A percentile compares a stretch with the other conserved stretches of the same genome.
Conservation (phyloP, 1,140 invertebrate species). For the Leptinotarsa lineolata region DNA sequence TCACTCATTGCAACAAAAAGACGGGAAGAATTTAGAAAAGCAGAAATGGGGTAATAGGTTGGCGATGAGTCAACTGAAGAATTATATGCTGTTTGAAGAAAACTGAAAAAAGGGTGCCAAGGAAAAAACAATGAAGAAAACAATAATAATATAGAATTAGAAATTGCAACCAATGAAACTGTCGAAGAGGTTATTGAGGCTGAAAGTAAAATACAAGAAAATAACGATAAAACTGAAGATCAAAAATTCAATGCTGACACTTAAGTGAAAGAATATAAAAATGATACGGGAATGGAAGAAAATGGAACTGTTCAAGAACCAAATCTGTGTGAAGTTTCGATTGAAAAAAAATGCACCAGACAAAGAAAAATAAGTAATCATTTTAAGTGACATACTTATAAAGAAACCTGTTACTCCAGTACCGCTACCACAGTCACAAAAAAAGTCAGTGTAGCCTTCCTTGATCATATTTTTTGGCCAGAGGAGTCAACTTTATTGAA, state of each 20-base stretch:
- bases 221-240: neutral
- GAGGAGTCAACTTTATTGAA: slow-evolving; percentile 28
- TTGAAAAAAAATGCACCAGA: neutral
- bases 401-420: neutral
- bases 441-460: neutral
- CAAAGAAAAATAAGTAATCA: neutral
- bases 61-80: neutral
- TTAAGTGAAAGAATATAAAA: neutral
- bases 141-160: neutral
- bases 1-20: slow-evolving; percentile 1
- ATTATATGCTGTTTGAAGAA: slow-evolving; percentile 2
- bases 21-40: neutral
- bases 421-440: neutral
- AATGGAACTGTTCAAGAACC: neutral
- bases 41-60: neutral
- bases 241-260: slow-evolving; percentile 2
- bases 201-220: slow-evolving; percentile 1
- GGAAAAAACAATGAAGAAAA: slow-evolving; percentile 24
- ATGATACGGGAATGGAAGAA: neutral
- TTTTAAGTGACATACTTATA: neutral
- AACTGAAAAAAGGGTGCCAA: slow-evolving; percentile 30
- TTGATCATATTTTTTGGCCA: slow-evolving; percentile 14
- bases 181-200: neutral
- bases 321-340: slow-evolving; percentile 1
- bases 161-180: neutral